Evolutionary conservation across 2,113 vertebrate species (phyloP), one percentile per base, ranked within the genome.

Genomic region (Daphoenositta chrysoptera): DNA sequence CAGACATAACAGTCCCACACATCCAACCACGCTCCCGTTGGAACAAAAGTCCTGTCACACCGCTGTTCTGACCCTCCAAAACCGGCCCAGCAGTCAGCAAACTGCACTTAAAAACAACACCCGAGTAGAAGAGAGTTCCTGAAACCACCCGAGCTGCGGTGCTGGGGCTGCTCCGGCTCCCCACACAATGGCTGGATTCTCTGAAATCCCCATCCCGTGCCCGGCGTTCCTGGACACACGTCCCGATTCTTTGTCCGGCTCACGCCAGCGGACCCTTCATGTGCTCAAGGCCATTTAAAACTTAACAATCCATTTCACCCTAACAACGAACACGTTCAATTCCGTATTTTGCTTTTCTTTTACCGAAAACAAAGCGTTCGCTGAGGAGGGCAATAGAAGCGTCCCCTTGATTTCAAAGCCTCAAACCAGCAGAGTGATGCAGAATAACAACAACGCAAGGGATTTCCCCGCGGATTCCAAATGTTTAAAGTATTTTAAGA

Each of bases 121-220:
- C 68, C 13, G 31, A 91, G 83, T 17, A 51, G 88, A 57, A 82
- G 84, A 94, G 90, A 94, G 90, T 83, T 91, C 94, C 87, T 87
- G 87, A 94, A 95, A 58, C 3, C 76, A 51, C 20, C 21, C 14
- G 27, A 79, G 78, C 87, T 2, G 73, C 2, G 12, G 80, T 50
- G 69, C 71, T 42, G 9, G 11, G 64, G 89, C 70, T 90, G 87
- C 87, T 76, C 85, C 2, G 4, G 73, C 63, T 95, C 76, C 70
- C 77, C 11, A 12, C 90, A 95, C 94, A 96, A 89, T 50, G 75
- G 61, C 44, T 42, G 83, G 87, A 65, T 81, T 88, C 93, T 94
- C 13, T 64, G 85, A 87, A 95, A 96, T 80, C 79, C 84, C 87
- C 88, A 42, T 64, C 93, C 51, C 90, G 37, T 77, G 90, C 66